Evolutionary conservation across 2,888 invertebrate genomes (phyloP).

Genomic region (Drosophila cognata): DNA sequence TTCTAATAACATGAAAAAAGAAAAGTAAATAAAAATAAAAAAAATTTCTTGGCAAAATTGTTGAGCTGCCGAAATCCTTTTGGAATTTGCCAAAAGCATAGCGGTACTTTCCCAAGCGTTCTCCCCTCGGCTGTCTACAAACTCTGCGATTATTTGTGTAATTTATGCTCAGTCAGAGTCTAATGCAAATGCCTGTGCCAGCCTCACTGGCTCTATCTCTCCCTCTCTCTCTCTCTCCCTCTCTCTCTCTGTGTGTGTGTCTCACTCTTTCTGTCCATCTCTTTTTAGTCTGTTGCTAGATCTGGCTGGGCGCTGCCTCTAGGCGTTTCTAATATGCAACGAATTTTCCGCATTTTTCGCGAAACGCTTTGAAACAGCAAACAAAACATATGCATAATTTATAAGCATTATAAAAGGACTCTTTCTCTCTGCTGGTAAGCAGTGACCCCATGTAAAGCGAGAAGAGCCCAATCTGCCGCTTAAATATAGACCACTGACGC

Average conservation of each 20-base stretch:
- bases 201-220: not conserved
- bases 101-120: conserved; percentile 1
- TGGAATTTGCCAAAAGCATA: conserved; percentile 13
- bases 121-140: not conserved
- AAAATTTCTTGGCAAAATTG: not conserved
- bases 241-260: not conserved
- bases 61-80: conserved; percentile 17
- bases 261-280: not conserved
- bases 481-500: conserved; percentile 33
- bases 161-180: conserved; percentile 38
- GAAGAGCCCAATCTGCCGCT: conserved; percentile 39
- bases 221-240: not conserved
- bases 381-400: conserved; percentile 66
- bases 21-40: not conserved
- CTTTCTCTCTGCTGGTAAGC: conserved; percentile 6
- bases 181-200: conserved; percentile 26
- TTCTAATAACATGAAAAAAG: conserved; percentile 5
- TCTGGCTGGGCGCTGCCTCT: conserved; percentile 1
- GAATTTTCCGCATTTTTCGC: conserved; percentile 50
- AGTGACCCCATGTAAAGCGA: conserved; percentile 6
- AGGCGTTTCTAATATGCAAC: conserved; percentile 44
- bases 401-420: conserved; percentile 53
- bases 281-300: not conserved
- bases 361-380: conserved; percentile 59
- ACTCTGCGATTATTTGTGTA: conserved; percentile 35